Evolutionary conservation across 2,113 vertebrate genomes (phyloP).

Genomic region (Pseudorectes ferrugineus): DNA sequence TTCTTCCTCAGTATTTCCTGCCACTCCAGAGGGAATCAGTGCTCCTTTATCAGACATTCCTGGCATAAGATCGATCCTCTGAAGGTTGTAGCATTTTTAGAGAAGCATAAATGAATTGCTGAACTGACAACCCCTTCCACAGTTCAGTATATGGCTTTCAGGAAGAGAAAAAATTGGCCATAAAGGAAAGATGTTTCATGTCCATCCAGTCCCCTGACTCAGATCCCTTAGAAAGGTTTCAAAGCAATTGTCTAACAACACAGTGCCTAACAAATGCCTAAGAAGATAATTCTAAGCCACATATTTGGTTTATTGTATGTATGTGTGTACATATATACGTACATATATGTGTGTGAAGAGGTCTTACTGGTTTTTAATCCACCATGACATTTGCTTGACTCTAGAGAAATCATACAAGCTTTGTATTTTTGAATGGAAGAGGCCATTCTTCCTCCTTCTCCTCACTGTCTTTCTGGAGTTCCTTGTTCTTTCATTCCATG

Average conservation of each 20-base stretch:
- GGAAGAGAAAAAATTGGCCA: not conserved
- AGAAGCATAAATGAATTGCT: not conserved
- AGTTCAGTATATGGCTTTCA: not conserved
- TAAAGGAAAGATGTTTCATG: not conserved
- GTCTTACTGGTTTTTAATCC: not conserved
- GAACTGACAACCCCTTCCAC: not conserved
- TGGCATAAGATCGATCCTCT: not conserved
- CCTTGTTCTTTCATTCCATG: not conserved
- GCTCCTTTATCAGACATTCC: not conserved
- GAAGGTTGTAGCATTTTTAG: not conserved
- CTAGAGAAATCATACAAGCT: not conserved
- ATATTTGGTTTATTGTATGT: not conserved
- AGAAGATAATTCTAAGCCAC: not conserved
- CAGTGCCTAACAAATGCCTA: not conserved
- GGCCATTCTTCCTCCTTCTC: not conserved
- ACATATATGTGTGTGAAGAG: not conserved
- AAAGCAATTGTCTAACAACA: not conserved
- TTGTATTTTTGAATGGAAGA: not conserved
- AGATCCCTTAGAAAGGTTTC: not conserved
- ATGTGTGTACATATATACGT: not conserved
- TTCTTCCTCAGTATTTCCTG: accelerated
- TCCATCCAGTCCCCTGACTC: not conserved
- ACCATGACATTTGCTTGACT: not conserved
- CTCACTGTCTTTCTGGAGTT: not conserved
- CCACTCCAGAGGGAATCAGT: not conserved